Conservation (phyloP, 2,797 vertebrate species). For the Chrysocyon brachyurus region DNA sequence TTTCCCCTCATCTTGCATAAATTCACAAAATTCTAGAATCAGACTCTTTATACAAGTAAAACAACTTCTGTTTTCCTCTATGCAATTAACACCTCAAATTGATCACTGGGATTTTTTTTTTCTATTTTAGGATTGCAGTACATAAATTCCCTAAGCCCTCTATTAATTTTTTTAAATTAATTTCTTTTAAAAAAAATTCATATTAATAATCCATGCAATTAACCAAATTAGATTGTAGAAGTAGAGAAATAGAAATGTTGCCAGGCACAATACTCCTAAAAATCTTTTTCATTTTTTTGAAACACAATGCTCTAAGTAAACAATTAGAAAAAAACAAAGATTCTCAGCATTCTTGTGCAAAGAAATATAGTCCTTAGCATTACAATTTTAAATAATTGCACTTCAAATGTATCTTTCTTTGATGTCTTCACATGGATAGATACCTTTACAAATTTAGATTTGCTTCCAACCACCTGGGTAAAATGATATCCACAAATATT, state of each 20-base stretch:
- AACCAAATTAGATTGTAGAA: neutral
- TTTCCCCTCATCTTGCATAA: conserved; percentile 48
- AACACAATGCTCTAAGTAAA: conserved; percentile 3
- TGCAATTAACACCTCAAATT: conserved; percentile 59
- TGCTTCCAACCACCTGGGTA: conserved; percentile 62
- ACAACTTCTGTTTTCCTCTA: conserved; percentile 55
- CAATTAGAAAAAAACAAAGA: neutral
- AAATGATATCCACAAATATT: conserved; percentile 58
- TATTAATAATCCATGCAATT: neutral
- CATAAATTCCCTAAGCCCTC: neutral
- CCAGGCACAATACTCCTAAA: neutral
- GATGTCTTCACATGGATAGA: conserved; percentile 24
- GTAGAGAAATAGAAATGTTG: neutral
- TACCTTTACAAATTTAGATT: conserved; percentile 66
- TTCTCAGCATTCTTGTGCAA: neutral
- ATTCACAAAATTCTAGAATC: conserved; percentile 44
- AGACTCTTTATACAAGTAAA: conserved; percentile 29
- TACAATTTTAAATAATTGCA: conserved; percentile 37
- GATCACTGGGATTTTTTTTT: conserved; percentile 13
- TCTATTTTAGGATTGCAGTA: neutral
- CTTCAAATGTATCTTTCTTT: neutral
- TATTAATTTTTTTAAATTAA: neutral
- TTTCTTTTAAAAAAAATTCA: neutral
- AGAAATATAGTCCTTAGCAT: neutral
- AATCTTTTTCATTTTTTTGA: neutral